Base-by-base conservation (phyloP, 2,113 vertebrate species). In the Melanocharis versteri region DNA sequence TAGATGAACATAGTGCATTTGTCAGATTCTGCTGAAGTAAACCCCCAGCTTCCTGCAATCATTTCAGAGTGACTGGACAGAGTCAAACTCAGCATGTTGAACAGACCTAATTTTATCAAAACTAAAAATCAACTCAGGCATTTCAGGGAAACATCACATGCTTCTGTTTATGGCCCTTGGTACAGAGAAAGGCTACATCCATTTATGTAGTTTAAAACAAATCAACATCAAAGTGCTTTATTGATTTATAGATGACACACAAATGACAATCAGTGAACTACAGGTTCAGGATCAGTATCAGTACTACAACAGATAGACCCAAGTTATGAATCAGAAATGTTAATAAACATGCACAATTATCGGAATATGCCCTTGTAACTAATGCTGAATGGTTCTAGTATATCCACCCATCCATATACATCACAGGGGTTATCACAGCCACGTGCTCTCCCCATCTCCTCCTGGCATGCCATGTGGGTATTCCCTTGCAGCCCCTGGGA, bases 301-400 rank as follows among this genome's bases (percentile, higher is more conserved):
- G 33, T 42, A 54, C 48, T 4, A 7, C 13, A 78, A 40, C 8
- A 70, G 51, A 50, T 13, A 73, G 48, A 81, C 9, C 4, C 33
- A 45, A 45, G 64, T 21, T 28, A 42, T 7, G 9, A 61, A 42
- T 60, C 19, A 58, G 23, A 57, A 61, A 39, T 58, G 3, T 18
- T 81, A 65, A 48, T 39, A 84, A 45, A 31, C 18, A 45, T 1
- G 0, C 37, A 60, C 4, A 57, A 4, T 28, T 48, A 51, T 51
- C 56, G 40, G 15, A 50, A n/a, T 1, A 2, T 15, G 10, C 5
- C 47, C 64, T 71, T 47, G 5, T 37, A n/a, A 16, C 3, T 28
- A 40, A 33, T 1, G 1, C 31, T 1, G 2, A 26, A 45, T 0
- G 0, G 12, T 53, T 69, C 23, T 51, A 42, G 9, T 18, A 23